phyloP scores from a whole-genome alignment of 2,797 vertebrate genomes.

The Karalla daura region DNA sequence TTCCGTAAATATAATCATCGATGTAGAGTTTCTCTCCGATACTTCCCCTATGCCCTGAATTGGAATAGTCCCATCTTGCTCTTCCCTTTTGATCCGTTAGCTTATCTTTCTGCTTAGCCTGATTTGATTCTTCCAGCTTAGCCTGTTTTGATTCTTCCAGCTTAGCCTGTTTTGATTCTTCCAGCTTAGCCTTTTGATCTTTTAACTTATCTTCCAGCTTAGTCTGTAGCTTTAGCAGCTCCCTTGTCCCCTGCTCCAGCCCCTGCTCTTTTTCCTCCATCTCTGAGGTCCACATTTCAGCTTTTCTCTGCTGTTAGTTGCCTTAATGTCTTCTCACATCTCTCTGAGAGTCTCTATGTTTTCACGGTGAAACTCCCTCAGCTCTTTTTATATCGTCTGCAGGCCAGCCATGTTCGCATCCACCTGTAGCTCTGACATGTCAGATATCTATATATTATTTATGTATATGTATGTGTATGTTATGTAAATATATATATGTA shows the following conservation, averaged over 20 bases:
- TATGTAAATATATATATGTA: too few species aligned
- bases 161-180: conserved; percentile 6
- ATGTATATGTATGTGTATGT: too few species aligned
- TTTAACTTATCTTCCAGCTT: neutral
- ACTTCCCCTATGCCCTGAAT: neutral
- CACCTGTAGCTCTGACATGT: neutral
- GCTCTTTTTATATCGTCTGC: neutral
- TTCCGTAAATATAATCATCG: neutral
- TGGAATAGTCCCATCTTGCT: neutral
- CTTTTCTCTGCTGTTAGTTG: conserved; percentile 1
- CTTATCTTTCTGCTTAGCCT: neutral
- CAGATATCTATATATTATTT: too few species aligned
- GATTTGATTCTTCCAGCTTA: neutral
- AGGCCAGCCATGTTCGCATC: neutral
- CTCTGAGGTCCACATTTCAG: neutral
- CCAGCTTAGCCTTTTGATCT: neutral
- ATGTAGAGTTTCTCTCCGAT: neutral
- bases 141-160: neutral
- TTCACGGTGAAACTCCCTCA: neutral
- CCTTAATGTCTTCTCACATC: neutral
- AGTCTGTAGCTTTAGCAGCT: conserved; percentile 4
- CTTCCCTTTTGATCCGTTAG: neutral
- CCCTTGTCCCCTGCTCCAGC: neutral
- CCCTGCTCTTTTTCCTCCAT: neutral
- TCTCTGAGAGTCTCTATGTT: neutral